Evolutionary conservation across 1,140 invertebrate species (phyloP).

Genomic region (Stenopsyche tienmushanensis): DNA sequence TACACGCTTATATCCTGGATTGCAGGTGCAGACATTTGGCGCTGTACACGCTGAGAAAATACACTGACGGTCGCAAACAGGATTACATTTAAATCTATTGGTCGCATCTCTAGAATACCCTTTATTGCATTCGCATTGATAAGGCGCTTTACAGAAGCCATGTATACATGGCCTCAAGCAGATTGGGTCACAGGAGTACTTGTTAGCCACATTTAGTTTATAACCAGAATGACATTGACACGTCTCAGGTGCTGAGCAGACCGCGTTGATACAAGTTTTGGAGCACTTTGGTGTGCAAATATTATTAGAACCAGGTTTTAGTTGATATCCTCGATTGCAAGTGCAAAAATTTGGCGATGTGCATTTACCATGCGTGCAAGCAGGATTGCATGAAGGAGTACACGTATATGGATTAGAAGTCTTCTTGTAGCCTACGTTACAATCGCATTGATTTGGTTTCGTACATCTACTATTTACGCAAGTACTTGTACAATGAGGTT

Average conservation of each 20-base stretch:
- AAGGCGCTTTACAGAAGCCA: slow-evolving; percentile 53
- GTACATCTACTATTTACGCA: slow-evolving; percentile 51
- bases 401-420: slow-evolving; percentile 44
- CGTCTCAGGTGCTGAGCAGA: slow-evolving; percentile 54
- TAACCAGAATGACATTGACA: slow-evolving; percentile 59
- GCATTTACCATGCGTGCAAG: slow-evolving; percentile 49
- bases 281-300: slow-evolving; percentile 43
- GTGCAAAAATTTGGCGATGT: slow-evolving; percentile 46
- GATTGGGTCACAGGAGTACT: slow-evolving; percentile 47
- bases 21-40: slow-evolving; percentile 43
- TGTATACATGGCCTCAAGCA: slow-evolving; percentile 51
- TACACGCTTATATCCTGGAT: slow-evolving; percentile 30
- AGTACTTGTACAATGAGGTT: slow-evolving; percentile 50
- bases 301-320: background rate
- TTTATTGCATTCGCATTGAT: slow-evolving; percentile 50
- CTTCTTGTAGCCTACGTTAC: slow-evolving; percentile 43
- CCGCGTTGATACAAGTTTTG: slow-evolving; percentile 48
- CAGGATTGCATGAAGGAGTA: slow-evolving; percentile 46
- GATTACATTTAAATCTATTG: slow-evolving; percentile 41
- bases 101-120: slow-evolving; percentile 45
- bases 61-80: slow-evolving; percentile 41
- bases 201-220: slow-evolving; percentile 38
- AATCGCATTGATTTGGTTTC: background rate
- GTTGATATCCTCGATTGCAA: slow-evolving; percentile 41
- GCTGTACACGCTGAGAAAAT: slow-evolving; percentile 41